Percentiles rank a stretch among this genome's conserved stretches.
Evolutionary conservation across 2,797 vertebrate genomes (phyloP).

Genomic region (Toxotes lorentzi): DNA sequence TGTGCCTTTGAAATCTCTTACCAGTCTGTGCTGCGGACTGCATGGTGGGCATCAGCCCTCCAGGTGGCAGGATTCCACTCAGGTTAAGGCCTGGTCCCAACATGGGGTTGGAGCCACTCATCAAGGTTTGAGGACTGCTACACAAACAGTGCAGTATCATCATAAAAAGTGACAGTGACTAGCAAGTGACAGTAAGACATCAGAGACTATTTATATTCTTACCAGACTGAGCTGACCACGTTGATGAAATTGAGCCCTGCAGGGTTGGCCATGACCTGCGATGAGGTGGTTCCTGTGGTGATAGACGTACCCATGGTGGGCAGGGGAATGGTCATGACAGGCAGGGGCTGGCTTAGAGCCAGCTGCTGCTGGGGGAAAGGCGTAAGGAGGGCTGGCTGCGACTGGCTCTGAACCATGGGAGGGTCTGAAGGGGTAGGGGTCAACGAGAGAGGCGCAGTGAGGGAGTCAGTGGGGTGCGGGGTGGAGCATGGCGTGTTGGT

Average conservation of each 20-base stretch:
- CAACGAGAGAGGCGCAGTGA: slow-evolving; percentile 88
- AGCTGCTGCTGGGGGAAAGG: slow-evolving; percentile 96
- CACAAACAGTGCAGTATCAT: slow-evolving; percentile 50
- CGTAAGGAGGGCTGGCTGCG: slow-evolving; percentile 90
- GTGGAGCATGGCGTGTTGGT: slow-evolving; percentile 96
- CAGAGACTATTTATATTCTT: slow-evolving; percentile 24
- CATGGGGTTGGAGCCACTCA: slow-evolving; percentile 95
- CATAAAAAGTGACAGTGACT: not conserved
- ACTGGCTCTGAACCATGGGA: slow-evolving; percentile 84
- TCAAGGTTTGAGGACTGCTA: slow-evolving; percentile 95
- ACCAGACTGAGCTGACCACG: slow-evolving; percentile 97
- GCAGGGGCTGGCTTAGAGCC: slow-evolving; percentile 92
- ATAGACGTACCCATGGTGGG: slow-evolving; percentile 85
- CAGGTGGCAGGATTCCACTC: slow-evolving; percentile 93
- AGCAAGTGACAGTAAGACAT: not conserved
- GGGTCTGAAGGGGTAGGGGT: slow-evolving; percentile 91
- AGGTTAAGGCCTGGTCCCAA: slow-evolving; percentile 93
- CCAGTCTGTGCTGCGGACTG: slow-evolving; percentile 93
- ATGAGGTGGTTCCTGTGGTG: slow-evolving; percentile 92
- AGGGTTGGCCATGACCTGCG: slow-evolving; percentile 94
- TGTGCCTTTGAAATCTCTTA: slow-evolving; percentile 57
- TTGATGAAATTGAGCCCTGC: slow-evolving; percentile 97
- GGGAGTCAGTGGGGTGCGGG: slow-evolving; percentile 92
- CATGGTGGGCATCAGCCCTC: slow-evolving; percentile 93
- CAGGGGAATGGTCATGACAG: slow-evolving; percentile 97